Percentiles rank a stretch among this genome's conserved stretches.
phyloP scores from a whole-genome alignment of 2,113 vertebrate genomes.

The Laterallus jamaicensis region DNA sequence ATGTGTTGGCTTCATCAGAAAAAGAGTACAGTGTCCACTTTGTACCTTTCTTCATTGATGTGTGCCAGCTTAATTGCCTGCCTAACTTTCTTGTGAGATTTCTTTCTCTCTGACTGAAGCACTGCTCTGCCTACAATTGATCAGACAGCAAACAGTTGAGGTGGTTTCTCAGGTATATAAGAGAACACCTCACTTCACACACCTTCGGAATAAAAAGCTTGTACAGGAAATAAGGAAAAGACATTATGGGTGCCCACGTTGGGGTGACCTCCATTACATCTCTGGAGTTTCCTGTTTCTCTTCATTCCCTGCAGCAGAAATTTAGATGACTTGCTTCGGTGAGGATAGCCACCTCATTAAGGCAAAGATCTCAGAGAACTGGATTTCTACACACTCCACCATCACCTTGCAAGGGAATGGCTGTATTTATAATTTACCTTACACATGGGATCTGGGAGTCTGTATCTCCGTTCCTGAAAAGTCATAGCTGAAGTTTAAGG shows the following conservation, averaged over 20 bases:
- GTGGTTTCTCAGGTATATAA: background rate
- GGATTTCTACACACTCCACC: background rate
- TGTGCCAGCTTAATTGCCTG: conserved; percentile 72
- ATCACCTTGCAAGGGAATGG: background rate
- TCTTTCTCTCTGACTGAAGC: background rate
- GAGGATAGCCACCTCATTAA: background rate
- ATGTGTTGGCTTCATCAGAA: conserved; percentile 83
- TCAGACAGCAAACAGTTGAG: background rate
- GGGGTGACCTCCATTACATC: background rate
- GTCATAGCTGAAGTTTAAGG: background rate
- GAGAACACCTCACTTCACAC: background rate
- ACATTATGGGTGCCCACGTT: background rate
- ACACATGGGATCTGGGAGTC: background rate
- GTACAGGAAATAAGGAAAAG: background rate
- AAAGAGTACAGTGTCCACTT: conserved; percentile 79
- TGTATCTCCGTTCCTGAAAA: background rate
- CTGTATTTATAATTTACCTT: background rate
- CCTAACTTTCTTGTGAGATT: conserved; percentile 61
- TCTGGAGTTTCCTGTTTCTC: background rate
- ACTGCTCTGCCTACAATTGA: background rate
- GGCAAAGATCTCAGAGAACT: background rate
- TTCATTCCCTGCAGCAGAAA: background rate
- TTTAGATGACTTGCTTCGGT: background rate
- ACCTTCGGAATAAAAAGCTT: background rate
- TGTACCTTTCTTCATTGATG: conserved; percentile 24